phyloP scores from a whole-genome alignment of 2,888 invertebrate species.

The Athetis lepigone region DNA sequence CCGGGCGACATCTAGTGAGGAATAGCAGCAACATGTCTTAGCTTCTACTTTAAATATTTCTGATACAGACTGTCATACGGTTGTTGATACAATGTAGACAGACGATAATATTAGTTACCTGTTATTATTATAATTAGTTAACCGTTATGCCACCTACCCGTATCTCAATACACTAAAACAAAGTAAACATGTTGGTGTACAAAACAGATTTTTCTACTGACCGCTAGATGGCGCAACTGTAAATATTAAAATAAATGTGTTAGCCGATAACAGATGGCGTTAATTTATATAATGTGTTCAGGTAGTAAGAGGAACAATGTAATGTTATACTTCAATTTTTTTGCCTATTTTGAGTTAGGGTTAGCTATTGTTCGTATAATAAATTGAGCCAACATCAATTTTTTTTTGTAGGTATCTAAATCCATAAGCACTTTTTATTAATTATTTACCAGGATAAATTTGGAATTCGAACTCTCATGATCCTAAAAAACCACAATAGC shows the following conservation, averaged over 20 bases:
- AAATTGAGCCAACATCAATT: no score
- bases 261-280: conserved; percentile 22
- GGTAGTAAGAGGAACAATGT: no score
- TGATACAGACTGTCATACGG: background rate
- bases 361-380: no score
- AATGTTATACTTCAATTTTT: background rate
- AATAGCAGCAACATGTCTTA: conserved; percentile 28
- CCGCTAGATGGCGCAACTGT: conserved; percentile 14
- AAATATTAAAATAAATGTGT: background rate
- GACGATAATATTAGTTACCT: background rate
- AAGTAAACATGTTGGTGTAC: background rate
- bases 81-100: background rate
- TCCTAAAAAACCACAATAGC: no score
- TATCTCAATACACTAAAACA: background rate
- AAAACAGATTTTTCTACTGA: background rate
- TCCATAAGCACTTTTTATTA: no score
- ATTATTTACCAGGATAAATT: no score
- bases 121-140: background rate
- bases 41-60: no score
- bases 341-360: background rate
- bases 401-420: no score
- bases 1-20: conserved; percentile 38
- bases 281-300: background rate
- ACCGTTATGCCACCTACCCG: conserved; percentile 6
- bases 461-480: no score